These are phyloP conservation scores for Eupristina koningsbergeri DNA, from an alignment of 1,140 invertebrate genomes.

Conservation along the genomic window DNA sequence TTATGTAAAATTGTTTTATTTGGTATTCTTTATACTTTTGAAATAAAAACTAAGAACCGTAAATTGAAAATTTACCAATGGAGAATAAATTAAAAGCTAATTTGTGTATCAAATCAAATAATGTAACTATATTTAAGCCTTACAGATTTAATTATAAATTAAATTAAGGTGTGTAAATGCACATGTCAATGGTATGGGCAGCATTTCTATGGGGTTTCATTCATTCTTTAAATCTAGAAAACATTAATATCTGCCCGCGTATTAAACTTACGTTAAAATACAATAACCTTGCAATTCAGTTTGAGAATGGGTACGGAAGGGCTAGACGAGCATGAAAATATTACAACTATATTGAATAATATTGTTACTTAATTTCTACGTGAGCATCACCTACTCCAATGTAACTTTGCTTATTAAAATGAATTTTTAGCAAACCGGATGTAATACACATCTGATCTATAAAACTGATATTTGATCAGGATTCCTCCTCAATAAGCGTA, in stretches of 20 bases:
- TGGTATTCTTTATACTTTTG: background rate
- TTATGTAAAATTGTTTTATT: background rate
- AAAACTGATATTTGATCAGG: constrained; percentile 27
- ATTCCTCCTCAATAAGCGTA: constrained; percentile 4
- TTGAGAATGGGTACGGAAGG: too few relatives aligned
- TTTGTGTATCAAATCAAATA: background rate
- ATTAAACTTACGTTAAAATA: background rate
- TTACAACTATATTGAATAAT: background rate
- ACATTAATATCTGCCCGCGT: background rate
- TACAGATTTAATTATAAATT: background rate
- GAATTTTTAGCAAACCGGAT: constrained; percentile 1
- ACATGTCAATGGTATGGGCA: background rate
- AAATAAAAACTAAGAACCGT: background rate
- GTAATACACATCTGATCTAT: background rate
- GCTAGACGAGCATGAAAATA: background rate
- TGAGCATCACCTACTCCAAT: too few relatives aligned
- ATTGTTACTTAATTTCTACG: background rate
- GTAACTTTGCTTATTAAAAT: constrained; percentile 28
- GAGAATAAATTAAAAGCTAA: background rate
- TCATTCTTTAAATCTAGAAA: background rate
- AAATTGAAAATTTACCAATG: background rate
- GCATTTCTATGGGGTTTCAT: background rate
- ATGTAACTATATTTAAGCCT: background rate
- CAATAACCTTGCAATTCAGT: background rate
- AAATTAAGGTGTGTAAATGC: background rate